Conservation (phyloP, 1,140 invertebrate species). For the Eriocheir sinensis region DNA sequence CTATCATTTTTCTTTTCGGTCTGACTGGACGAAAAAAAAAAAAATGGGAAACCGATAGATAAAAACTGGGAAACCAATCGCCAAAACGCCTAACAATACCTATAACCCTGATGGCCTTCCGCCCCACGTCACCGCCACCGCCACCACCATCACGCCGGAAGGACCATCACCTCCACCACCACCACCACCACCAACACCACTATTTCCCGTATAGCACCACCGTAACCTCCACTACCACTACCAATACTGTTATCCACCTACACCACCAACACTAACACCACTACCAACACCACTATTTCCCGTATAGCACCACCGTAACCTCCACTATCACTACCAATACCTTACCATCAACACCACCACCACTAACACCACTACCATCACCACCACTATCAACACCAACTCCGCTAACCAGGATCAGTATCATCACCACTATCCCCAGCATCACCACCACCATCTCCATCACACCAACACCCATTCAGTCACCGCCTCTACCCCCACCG, state of each 20-base stretch:
- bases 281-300: neutral
- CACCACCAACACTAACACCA: neutral
- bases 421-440: neutral
- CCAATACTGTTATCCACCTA: neutral
- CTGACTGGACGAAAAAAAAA: neutral
- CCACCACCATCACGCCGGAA: neutral
- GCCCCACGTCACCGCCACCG: neutral
- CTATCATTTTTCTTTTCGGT: neutral
- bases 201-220: neutral
- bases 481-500: neutral
- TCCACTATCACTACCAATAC: neutral
- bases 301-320: neutral
- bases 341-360: neutral
- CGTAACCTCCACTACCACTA: neutral
- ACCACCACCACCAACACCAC: neutral
- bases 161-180: neutral
- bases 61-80: slow-evolving; percentile 1
- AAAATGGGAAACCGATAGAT: slow-evolving; percentile 10
- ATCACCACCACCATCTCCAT: neutral
- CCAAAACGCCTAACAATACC: neutral
- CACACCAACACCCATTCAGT: neutral
- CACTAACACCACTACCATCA: neutral
- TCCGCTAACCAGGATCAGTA: neutral
- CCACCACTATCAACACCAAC: neutral
- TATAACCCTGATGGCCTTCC: neutral